phyloP scores from a whole-genome alignment of 2,888 invertebrate species.

The Ctenicera cuprea region DNA sequence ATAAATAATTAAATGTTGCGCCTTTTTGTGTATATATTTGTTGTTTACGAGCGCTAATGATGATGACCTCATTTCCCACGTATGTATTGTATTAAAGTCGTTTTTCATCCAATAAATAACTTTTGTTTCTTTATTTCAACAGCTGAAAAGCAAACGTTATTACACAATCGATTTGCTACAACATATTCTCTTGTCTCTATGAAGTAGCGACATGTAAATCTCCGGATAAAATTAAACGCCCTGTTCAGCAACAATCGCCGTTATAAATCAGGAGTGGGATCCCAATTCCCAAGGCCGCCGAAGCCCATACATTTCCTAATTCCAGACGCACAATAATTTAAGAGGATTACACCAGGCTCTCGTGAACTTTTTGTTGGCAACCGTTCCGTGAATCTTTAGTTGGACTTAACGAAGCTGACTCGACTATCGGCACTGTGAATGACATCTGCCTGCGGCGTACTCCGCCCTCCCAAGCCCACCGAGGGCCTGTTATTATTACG shows the following conservation, averaged over 20 bases:
- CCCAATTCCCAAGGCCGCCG: slow-evolving; percentile 33
- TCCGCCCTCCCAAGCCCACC: slow-evolving; percentile 47
- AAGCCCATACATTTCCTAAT: slow-evolving; percentile 44
- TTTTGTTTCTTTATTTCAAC: too few species aligned
- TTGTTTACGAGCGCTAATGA: too few species aligned
- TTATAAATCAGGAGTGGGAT: slow-evolving; percentile 38
- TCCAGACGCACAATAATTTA: slow-evolving; percentile 46
- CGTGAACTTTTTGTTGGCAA: slow-evolving; percentile 54
- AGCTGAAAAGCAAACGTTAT: too few species aligned
- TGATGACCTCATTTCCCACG: too few species aligned
- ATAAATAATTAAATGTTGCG: too few species aligned
- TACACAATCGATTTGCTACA: too few species aligned
- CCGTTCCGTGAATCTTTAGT: slow-evolving; percentile 59
- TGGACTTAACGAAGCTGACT: slow-evolving; percentile 55
- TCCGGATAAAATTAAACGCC: slow-evolving; percentile 28
- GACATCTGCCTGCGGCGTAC: slow-evolving; percentile 49
- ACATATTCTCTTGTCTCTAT: too few species aligned
- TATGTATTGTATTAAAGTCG: too few species aligned
- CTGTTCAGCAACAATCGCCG: slow-evolving; percentile 26
- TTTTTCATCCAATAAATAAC: too few species aligned
- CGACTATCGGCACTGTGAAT: slow-evolving; percentile 48
- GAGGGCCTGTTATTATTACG: slow-evolving; percentile 52
- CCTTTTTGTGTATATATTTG: too few species aligned
- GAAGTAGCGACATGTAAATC: slow-evolving; percentile 16
- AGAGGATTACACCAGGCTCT: slow-evolving; percentile 37